Evolutionary conservation across 2,113 vertebrate genomes (phyloP).

Genomic region (Callorhinus ursinus): DNA sequence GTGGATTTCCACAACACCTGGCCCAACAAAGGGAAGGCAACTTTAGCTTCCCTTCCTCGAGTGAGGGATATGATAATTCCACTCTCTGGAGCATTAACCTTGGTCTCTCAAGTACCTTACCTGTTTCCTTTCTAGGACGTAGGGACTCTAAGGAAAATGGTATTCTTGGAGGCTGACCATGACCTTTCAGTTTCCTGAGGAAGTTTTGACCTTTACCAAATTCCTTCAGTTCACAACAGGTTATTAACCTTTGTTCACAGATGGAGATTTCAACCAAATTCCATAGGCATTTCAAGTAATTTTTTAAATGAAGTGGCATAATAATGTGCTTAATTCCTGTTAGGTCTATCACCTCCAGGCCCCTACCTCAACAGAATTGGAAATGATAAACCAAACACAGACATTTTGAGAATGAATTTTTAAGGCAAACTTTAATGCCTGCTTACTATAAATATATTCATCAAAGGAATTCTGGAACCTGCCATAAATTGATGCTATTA

Average conservation of each 20-base stretch:
- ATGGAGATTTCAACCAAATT: slow-evolving; percentile 28
- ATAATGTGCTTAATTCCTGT: neutral
- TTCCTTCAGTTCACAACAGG: slow-evolving; percentile 30
- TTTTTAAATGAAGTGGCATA: slow-evolving; percentile 36
- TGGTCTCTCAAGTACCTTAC: neutral
- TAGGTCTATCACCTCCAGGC: neutral
- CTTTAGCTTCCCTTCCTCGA: neutral
- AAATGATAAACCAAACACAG: slow-evolving; percentile 39
- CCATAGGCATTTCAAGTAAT: slow-evolving; percentile 1
- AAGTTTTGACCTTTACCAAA: neutral
- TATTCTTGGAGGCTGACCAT: neutral
- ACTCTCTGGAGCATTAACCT: neutral
- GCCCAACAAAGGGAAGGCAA: neutral
- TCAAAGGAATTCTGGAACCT: slow-evolving; percentile 30
- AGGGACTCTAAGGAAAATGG: slow-evolving; percentile 1
- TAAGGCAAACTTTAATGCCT: slow-evolving; percentile 26
- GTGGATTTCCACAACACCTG: slow-evolving; percentile 23
- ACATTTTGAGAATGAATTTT: slow-evolving; percentile 45
- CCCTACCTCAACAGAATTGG: neutral
- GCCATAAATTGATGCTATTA: slow-evolving; percentile 16
- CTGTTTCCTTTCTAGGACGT: neutral
- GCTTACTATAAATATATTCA: slow-evolving; percentile 29
- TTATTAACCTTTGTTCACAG: slow-evolving; percentile 27
- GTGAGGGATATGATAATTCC: neutral
- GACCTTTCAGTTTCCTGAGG: neutral